Evolutionary conservation across 2,888 invertebrate genomes (phyloP), one percentile per base, ranked within the genome.

Genomic region (Lepeophtheirus nordmannii): DNA sequence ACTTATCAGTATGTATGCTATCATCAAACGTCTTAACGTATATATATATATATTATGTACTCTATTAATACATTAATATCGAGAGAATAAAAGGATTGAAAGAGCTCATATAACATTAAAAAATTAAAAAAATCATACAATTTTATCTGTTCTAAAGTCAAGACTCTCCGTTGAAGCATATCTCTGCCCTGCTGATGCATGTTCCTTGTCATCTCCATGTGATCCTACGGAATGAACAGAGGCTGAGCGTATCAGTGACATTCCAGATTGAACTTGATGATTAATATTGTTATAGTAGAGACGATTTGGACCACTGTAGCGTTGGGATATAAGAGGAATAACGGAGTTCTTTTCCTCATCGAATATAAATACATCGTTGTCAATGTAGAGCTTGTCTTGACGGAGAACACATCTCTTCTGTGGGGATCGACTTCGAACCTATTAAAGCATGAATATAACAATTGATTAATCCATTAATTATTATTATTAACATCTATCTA

Each of bases 371-470:
- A 38, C 20, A 37, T 22, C 22, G 63, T 63, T 63, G 56, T 63
- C 63, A 12, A 63, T 38, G 37, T 56, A 63, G 1, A 63, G 63
- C 38, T 63, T 63, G 63, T 63, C 63, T n/a, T 56, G 38, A 38
- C 63, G 63, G 14, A 63, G 41, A 8, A 38, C 56, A 37, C 53
- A 46, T 46, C 8, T 46, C 53, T 46, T 46, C 17, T 46, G 53
- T 2, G 30, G 63, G 17, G 63, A 63, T 37, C 53, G 41, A 23
- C 37, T 23, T 14, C 56, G 22, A 30, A 63, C 53, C 63, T 63
- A 63, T 5, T 30, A 39, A 9, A 38, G n/a, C n/a, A n/a, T n/a
- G n/a, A n/a, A n/a, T n/a, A n/a, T n/a, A n/a, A n/a, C n/a, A 59
- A 14, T 14, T 23, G 59, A 11, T 41, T 41, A 41, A 41, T 11